A percentile compares a stretch with the other conserved stretches of the same genome.
These are phyloP conservation scores for Siphonodentalium dalli DNA, from an alignment of 2,888 invertebrate species.

Conservation along the genomic window DNA sequence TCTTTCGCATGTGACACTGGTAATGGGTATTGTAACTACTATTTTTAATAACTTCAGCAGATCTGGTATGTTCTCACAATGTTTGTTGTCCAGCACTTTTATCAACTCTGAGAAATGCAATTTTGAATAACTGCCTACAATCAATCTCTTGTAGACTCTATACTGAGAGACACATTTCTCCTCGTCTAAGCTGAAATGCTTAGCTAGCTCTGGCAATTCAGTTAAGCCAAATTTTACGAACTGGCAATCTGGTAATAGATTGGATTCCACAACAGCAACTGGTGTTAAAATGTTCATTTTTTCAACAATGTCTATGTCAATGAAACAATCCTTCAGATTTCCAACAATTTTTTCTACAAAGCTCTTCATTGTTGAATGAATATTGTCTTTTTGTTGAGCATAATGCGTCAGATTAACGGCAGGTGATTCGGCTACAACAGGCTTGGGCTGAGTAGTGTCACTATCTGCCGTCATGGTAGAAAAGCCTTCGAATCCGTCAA, in stretches of 20 bases:
- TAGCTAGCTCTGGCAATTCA: not conserved
- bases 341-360: constrained; percentile 2
- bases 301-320: not conserved
- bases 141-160: constrained; percentile 6
- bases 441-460: not conserved
- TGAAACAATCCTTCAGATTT: constrained; percentile 10
- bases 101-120: not conserved
- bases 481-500: constrained; percentile 10
- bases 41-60: not conserved
- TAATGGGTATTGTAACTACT: constrained; percentile 5
- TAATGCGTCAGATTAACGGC: constrained; percentile 1
- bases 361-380: not conserved
- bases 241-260: too few relatives aligned
- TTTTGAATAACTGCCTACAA: not conserved
- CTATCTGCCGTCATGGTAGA: too few relatives aligned
- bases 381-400: not conserved
- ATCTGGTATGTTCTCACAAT: constrained; percentile 1
- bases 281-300: constrained; percentile 8
- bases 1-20: constrained; percentile 11
- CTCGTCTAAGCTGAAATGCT: not conserved
- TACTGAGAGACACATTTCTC: constrained; percentile 8
- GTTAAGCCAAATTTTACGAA: not conserved
- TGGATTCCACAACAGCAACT: not conserved
- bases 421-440: not conserved
- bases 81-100: not conserved